Base-by-base conservation (phyloP, 1,140 invertebrate species). In the Lepidurus couesii region DNA sequence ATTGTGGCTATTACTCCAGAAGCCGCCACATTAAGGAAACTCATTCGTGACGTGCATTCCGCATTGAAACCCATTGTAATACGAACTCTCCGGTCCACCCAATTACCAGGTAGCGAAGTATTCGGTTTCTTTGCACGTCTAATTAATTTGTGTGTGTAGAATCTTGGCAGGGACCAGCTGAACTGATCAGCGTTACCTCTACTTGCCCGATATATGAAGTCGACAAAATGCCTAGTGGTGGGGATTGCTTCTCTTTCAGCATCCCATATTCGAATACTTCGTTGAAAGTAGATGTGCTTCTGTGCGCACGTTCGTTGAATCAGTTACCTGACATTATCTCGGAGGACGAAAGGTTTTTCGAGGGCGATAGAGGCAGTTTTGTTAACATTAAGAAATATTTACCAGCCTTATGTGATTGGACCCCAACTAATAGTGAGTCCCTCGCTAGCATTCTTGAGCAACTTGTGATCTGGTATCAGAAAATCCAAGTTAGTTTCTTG, bases 231-330 rank as follows among this genome's bases (percentile, higher is more conserved):
- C 53, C 4, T 13, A 16, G 1, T n/a, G 5, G 2, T 21, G 53
- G 21, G 21, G 21, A 65, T 65, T 65, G 53, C 53, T 21, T 65
- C 6, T 65, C 53, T n/a, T 65, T 65, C 13, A 65, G 53, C 21
- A 65, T 65, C 53, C 53, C 53, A 21, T 65, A 65, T 65, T 65
- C 53, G 13, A 65, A 65, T 21, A 65, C 53, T 65, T 65, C 53
- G 16, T 16, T 65, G 21, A 65, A 65, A n/a, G 8, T 65, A 21
- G 53, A 65, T 65, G 13, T 65, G 16, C 16, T 65, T n/a, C 21
- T 65, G 3, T 65, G 16, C 16, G 53, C 53, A 7, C 16, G 6
- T 13, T 65, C 53, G 21, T 16, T 21, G 16, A 13, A 4, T 65
- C 53, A 65, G 8, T 7, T 65, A 9, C 53, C 53, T 21, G 53